These are phyloP conservation scores for Pseudococcus jackbeardsleyi DNA, from an alignment of 2,888 invertebrate genomes.

Conservation along the genomic window DNA sequence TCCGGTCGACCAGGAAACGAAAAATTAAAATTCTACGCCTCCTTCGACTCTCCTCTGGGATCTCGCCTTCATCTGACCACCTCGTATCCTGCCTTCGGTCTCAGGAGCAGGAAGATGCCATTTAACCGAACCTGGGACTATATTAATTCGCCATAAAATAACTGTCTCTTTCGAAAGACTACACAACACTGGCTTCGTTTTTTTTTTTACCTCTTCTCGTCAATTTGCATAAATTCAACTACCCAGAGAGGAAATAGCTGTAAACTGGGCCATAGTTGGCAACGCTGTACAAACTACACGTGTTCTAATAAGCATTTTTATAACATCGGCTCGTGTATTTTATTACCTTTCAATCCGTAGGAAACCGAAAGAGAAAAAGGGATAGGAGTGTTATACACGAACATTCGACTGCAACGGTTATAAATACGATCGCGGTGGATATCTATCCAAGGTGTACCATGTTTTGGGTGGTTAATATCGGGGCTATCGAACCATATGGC, in stretches of 20 bases:
- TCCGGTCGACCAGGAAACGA: neutral
- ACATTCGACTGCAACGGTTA: slow-evolving; percentile 26
- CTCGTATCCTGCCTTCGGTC: too few relatives aligned
- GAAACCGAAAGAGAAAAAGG: neutral
- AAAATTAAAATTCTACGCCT: neutral
- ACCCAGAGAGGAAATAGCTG: neutral
- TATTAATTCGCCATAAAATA: too few relatives aligned
- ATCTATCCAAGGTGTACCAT: neutral
- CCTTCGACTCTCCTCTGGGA: too few relatives aligned
- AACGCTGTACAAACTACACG: neutral
- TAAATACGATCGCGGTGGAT: neutral
- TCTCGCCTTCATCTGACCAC: too few relatives aligned
- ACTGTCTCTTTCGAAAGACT: too few relatives aligned
- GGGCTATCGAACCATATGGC: slow-evolving; percentile 24
- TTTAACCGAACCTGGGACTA: too few relatives aligned
- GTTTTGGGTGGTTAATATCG: too few relatives aligned
- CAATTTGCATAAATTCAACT: neutral
- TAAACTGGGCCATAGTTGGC: neutral
- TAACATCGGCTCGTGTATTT: slow-evolving; percentile 16
- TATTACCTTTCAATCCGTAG: neutral
- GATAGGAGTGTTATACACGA: slow-evolving; percentile 18
- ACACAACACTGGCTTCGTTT: neutral
- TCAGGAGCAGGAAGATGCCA: too few relatives aligned
- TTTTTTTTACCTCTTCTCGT: neutral
- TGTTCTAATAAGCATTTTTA: slow-evolving; percentile 28